These are phyloP conservation scores for Myripristis murdjan DNA, from an alignment of 2,797 vertebrate genomes.

Conservation along the genomic window DNA sequence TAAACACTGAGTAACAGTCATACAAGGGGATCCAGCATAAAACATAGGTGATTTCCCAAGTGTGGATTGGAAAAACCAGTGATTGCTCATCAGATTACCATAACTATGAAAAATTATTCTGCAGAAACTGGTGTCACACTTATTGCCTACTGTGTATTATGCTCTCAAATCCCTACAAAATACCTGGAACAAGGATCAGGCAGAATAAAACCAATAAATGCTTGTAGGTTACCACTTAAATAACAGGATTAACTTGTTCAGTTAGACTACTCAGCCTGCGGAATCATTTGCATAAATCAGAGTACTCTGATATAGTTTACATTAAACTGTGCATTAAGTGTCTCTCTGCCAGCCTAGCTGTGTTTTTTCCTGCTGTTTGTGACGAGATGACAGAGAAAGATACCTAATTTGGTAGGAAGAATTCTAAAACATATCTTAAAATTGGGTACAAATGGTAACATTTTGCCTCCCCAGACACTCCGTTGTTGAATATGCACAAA, in stretches of 20 bases:
- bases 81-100: constrained; percentile 19
- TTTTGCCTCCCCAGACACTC: not conserved
- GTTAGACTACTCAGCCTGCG: too few relatives aligned
- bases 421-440: too few relatives aligned
- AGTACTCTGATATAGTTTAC: too few relatives aligned
- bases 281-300: too few relatives aligned
- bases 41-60: constrained; percentile 12
- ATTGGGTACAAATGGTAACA: not conserved
- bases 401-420: not conserved
- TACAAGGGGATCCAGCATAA: constrained; percentile 14
- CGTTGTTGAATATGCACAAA: constrained; percentile 17
- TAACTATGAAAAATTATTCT: constrained; percentile 6
- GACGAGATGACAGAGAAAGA: too few relatives aligned
- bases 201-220: too few relatives aligned
- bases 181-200: too few relatives aligned
- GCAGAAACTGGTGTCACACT: constrained; percentile 1
- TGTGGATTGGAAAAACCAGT: not conserved
- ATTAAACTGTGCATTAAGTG: too few relatives aligned
- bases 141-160: not conserved
- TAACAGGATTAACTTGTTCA: too few relatives aligned
- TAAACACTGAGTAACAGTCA: constrained; percentile 34
- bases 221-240: too few relatives aligned
- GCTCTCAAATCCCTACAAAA: too few relatives aligned
- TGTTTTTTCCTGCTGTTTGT: not conserved
- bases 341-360: not conserved